Percentiles rank a stretch among this genome's conserved stretches.
These are phyloP conservation scores for Neopipo cinnamomea DNA, from an alignment of 2,113 vertebrate species.

Conservation along the genomic window DNA sequence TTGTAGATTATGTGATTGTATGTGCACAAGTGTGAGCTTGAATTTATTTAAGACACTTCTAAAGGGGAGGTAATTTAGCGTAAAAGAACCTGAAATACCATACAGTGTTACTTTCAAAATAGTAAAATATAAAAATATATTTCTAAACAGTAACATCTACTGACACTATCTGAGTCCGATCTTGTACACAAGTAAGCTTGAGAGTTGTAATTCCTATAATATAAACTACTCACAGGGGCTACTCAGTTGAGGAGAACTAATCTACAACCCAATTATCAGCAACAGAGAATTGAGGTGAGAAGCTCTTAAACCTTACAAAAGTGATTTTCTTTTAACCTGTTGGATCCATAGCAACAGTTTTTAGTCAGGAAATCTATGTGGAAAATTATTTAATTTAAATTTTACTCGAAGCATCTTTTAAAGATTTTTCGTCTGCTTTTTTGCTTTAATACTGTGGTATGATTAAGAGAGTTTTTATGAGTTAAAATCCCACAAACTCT, in stretches of 20 bases:
- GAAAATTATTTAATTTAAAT: background rate
- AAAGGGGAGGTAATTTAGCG: background rate
- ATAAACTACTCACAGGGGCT: background rate
- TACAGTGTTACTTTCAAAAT: slow-evolving; percentile 4
- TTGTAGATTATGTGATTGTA: background rate
- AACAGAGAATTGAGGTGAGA: background rate
- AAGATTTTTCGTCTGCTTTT: background rate
- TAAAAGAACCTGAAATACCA: slow-evolving; percentile 25
- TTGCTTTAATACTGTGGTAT: background rate
- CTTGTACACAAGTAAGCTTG: background rate
- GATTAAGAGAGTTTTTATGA: background rate
- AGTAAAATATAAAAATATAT: background rate
- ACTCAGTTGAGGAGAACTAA: background rate
- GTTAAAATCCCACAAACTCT: background rate
- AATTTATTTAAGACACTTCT: slow-evolving; percentile 11
- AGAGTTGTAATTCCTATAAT: background rate
- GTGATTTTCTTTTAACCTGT: background rate
- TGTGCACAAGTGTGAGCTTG: background rate
- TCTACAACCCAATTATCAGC: background rate
- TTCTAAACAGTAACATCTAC: background rate
- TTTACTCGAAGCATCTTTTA: background rate
- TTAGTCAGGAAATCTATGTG: background rate
- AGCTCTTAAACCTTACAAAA: background rate
- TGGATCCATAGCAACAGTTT: background rate
- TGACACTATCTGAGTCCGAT: slow-evolving; percentile 17